Evolutionary conservation across 2,888 invertebrate species (phyloP).

Genomic region (Vesta saturnalis): DNA sequence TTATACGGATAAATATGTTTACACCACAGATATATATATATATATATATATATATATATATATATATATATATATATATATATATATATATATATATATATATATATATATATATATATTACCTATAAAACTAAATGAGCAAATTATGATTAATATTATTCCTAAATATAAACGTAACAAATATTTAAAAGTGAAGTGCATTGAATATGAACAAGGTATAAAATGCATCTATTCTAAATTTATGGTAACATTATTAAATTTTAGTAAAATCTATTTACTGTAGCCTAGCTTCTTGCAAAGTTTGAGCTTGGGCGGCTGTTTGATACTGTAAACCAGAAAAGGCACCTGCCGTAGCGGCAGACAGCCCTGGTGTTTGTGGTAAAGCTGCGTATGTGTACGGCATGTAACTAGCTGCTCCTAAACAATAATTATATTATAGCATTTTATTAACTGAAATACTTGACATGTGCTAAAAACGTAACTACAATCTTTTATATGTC

Average conservation of each 20-base stretch:
- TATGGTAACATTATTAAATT: constrained; percentile 23
- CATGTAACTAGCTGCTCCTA: constrained; percentile 72
- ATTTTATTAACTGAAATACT: neutral
- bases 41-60: no score
- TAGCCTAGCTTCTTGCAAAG: constrained; percentile 80
- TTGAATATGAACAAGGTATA: constrained; percentile 20
- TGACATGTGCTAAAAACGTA: no score
- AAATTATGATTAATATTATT: no score
- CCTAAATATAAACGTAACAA: constrained; percentile 6
- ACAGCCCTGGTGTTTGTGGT: constrained; percentile 69
- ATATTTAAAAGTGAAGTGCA: neutral
- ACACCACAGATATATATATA: no score
- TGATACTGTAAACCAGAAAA: constrained; percentile 74
- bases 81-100: no score
- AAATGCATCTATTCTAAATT: constrained; percentile 25
- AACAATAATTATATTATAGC: constrained; percentile 30
- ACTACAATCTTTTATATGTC: no score
- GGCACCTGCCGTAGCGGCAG: constrained; percentile 64
- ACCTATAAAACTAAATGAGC: neutral
- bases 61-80: no score
- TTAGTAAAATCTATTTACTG: constrained; percentile 64
- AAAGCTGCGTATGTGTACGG: constrained; percentile 78
- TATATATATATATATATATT: no score
- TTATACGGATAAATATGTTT: no score
- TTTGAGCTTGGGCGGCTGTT: constrained; percentile 69